These are phyloP conservation scores for Oscheius sp. DNA, from an alignment of 2,888 invertebrate genomes.

Conservation along the genomic window DNA sequence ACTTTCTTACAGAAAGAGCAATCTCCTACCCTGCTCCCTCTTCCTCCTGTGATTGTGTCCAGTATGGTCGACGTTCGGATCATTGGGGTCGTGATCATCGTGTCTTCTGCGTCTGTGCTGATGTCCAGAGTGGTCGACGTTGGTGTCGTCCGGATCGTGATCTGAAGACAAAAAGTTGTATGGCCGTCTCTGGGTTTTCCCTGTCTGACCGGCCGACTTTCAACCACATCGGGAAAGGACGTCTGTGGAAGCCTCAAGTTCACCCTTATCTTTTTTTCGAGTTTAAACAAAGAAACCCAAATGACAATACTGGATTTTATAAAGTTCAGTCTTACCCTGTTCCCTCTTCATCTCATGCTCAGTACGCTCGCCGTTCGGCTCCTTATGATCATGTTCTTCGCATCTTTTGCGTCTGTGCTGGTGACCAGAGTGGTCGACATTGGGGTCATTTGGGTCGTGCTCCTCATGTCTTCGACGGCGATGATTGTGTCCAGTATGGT, in stretches of 20 bases:
- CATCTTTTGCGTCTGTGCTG: slow-evolving; percentile 29
- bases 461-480: not conserved
- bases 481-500: slow-evolving; percentile 51
- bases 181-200: not conserved
- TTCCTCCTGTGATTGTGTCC: slow-evolving; percentile 45
- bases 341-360: too few species aligned
- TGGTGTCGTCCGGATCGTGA: slow-evolving; percentile 45
- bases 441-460: slow-evolving; percentile 42
- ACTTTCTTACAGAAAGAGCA: too few species aligned
- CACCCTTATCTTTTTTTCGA: too few species aligned
- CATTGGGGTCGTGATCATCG: slow-evolving; percentile 45
- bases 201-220: not conserved
- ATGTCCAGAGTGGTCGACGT: slow-evolving; percentile 49
- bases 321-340: too few species aligned
- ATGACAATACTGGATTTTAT: too few species aligned
- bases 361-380: too few species aligned
- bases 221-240: too few species aligned
- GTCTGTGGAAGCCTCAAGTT: too few species aligned
- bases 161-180: not conserved
- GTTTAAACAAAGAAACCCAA: too few species aligned
- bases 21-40: slow-evolving; percentile 8
- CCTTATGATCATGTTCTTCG: too few species aligned
- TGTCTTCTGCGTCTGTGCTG: slow-evolving; percentile 35
- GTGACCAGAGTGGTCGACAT: slow-evolving; percentile 49
- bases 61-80: slow-evolving; percentile 48